These are phyloP conservation scores for Bradynema listronoti DNA, from an alignment of 1,140 invertebrate genomes.

Conservation along the genomic window DNA sequence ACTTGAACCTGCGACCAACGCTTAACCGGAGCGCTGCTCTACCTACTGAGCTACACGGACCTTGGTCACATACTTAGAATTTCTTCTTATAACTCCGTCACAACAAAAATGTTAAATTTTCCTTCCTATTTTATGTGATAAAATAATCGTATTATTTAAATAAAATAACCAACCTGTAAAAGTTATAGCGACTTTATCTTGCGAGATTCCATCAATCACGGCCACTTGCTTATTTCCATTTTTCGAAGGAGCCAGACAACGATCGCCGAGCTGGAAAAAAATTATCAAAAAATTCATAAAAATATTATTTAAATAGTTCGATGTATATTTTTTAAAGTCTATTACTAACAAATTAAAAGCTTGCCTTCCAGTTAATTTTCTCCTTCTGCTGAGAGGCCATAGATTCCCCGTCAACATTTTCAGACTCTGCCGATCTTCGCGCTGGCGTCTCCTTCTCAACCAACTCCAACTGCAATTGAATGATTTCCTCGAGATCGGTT, in stretches of 20 bases:
- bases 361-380: constrained; percentile 34
- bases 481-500: constrained; percentile 39
- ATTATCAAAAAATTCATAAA: neutral
- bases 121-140: too few relatives aligned
- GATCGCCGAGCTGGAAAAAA: constrained; percentile 36
- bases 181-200: constrained; percentile 44
- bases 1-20: too few relatives aligned
- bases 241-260: constrained; percentile 38
- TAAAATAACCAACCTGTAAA: constrained; percentile 26
- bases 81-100: too few relatives aligned
- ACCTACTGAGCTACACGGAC: too few relatives aligned
- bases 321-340: too few relatives aligned
- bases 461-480: constrained; percentile 35
- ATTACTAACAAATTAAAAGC: neutral
- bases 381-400: constrained; percentile 13
- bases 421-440: neutral
- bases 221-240: constrained; percentile 41
- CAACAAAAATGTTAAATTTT: too few relatives aligned
- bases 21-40: too few relatives aligned
- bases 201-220: constrained; percentile 44
- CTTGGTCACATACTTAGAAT: too few relatives aligned
- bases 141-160: too few relatives aligned
- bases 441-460: constrained; percentile 12
- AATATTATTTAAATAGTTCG: too few relatives aligned
- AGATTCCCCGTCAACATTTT: too few relatives aligned